phyloP scores from a whole-genome alignment of 2,888 invertebrate species.

The Andrena haemorrhoa region DNA sequence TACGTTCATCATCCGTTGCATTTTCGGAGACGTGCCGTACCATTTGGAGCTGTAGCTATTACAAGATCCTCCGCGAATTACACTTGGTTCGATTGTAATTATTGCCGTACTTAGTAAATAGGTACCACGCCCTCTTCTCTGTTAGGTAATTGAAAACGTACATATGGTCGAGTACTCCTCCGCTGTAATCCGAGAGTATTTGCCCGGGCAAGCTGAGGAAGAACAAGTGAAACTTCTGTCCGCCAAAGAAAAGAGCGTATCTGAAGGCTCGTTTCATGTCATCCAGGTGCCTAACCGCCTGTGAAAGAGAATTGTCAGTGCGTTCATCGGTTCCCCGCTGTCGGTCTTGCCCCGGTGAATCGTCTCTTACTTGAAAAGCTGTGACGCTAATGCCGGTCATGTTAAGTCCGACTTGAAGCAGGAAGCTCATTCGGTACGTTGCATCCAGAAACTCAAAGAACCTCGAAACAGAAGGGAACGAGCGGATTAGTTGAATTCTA shows the following conservation, averaged over 20 bases:
- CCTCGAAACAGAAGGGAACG: slow-evolving; percentile 1
- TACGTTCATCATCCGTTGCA: slow-evolving; percentile 29
- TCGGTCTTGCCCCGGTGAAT: not conserved
- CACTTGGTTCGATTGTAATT: not conserved
- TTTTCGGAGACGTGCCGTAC: slow-evolving; percentile 30
- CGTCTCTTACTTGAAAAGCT: slow-evolving; percentile 25
- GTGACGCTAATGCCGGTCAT: slow-evolving; percentile 25
- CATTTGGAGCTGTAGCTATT: slow-evolving; percentile 23
- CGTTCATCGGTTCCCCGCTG: not conserved
- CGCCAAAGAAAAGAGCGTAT: not conserved
- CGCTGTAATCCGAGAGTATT: slow-evolving; percentile 15
- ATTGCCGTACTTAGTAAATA: not conserved
- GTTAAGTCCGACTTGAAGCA: slow-evolving; percentile 18
- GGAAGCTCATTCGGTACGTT: slow-evolving; percentile 3
- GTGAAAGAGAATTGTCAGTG: not conserved
- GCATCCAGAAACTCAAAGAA: slow-evolving; percentile 11
- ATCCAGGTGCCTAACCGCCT: slow-evolving; percentile 7
- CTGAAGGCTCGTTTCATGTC: not conserved
- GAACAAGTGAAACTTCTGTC: slow-evolving; percentile 20
- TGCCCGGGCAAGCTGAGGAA: slow-evolving; percentile 28
- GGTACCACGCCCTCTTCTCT: too few relatives aligned
- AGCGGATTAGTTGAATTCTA: not conserved
- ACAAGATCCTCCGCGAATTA: not conserved
- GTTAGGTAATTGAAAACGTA: not conserved
- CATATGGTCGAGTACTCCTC: not conserved